Evolutionary conservation across 2,113 vertebrate genomes (phyloP), one percentile per base, ranked within the genome.

Genomic region (Sphyrna mokarran): DNA sequence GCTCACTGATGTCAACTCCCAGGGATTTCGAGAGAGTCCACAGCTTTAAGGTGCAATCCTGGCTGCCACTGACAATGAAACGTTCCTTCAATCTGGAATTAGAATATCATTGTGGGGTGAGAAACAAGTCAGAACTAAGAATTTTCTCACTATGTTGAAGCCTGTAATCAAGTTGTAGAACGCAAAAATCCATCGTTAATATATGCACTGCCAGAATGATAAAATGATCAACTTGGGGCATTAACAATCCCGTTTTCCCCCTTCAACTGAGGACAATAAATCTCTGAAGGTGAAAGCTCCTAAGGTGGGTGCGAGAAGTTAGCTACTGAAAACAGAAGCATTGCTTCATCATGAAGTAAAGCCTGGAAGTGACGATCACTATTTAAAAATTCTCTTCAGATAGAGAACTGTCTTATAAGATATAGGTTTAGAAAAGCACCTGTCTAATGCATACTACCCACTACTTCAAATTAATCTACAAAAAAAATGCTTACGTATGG

Each of bases 21-120:
- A 98, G 96, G 48, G 96, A 96, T 80, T 97, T 97, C 0, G 99
- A 98, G 33, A 99, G 97, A 29, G 97, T 97, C 99, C 99, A 99
- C 63, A 99, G 96, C 97, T 99, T 99, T 90, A 99, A 96, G 0
- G 99, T 99, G 48, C 98, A 99, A 97, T 99, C 99, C 97, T 99
- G 98, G 97, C 99, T 99, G 96, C 98, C 98, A 0, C 98, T 99
- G 33, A 98, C 98, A 83, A 99, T 3, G 48, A 99, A 99, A 48
- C 96, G 97, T 26, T 98, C 98, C 96, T 98, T 99, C 96, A 99
- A 95, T 96, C 99, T 99, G 96, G 8, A 95, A 76, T 72, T 22
- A 68, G 61, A 37, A 93, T 37, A 93, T 37, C 18, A 90, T 33
- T 33, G 9, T 54, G 40, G 20, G 18, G 54, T 2, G 33, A 83